Evolutionary conservation across 1,140 invertebrate species (phyloP), one percentile per base, ranked within the genome.

Genomic region (Telenomus remus): DNA sequence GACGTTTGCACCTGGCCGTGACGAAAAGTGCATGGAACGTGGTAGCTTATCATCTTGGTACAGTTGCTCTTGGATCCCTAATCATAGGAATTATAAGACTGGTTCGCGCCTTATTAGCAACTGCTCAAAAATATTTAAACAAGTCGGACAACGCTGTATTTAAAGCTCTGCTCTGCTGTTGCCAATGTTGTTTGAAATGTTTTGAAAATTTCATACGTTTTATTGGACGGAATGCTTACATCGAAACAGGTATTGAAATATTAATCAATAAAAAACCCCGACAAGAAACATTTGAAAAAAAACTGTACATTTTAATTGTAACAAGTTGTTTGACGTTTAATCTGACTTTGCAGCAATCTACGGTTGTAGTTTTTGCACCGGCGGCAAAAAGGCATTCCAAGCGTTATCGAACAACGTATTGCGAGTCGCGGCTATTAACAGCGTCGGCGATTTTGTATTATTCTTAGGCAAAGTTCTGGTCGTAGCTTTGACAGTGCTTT

Each of bases 381-480:
- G 90, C 1, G 93, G 93, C 0, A 87, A 88, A 70, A 89, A 90
- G 80, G 92, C 92, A 1, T 92, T 93, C 70, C 83, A 86, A 55
- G 83, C 91, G 7, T 75, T 94, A 0, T 84, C 89, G 0, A 87
- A 80, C 13, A 95, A 95, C 83, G 90, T 91, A 42, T 79, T 95
- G 13, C 84, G 92, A 74, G 92, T 95, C 0, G 89, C 91, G 16
- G 93, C 93, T 1, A 93, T 95, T 53, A 95, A 95, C 84, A 93
- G 92, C 37, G 91, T 95, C 12, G 94, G 94, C 5, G 93, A 94
- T 81, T 94, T 95, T 80, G 91, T 95, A 9, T 84, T 95, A 3
- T 92, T 95, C 56, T 80, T 95, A 15, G 92, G 91, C 1, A 95
- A 95, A 90, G 87, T 92, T 11, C 86, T 92, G 11, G 91, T 95